Evolutionary conservation across 1,140 invertebrate genomes (phyloP).

Genomic region (Drosophila orena): DNA sequence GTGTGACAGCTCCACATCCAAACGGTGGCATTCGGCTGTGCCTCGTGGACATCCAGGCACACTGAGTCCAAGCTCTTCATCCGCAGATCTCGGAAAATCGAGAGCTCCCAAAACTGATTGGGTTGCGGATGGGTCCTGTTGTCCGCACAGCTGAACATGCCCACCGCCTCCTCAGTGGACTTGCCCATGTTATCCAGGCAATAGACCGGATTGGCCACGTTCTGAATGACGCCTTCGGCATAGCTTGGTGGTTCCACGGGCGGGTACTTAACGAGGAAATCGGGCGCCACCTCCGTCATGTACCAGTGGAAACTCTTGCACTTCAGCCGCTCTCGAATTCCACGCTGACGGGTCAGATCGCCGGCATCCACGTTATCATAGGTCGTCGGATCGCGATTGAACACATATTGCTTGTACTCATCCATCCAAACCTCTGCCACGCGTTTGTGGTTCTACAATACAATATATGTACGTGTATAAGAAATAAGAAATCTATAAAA

Average conservation of each 20-base stretch:
- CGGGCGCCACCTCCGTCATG: conserved; percentile 92
- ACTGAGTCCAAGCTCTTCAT: conserved; percentile 85
- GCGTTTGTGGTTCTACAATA: conserved; percentile 89
- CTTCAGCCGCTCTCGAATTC: conserved; percentile 88
- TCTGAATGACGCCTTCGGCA: conserved; percentile 90
- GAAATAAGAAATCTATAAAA: not conserved
- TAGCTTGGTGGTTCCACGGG: conserved; percentile 91
- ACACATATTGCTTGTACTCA: conserved; percentile 91
- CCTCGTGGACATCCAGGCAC: conserved; percentile 91
- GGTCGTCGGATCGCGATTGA: conserved; percentile 88
- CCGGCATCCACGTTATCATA: conserved; percentile 87
- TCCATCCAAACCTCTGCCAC: conserved; percentile 96
- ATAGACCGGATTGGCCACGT: conserved; percentile 87
- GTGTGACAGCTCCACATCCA: conserved; percentile 90
- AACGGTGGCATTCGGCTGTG: conserved; percentile 88
- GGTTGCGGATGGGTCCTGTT: conserved; percentile 62
- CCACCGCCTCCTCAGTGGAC: conserved; percentile 88
- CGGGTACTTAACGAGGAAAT: conserved; percentile 91
- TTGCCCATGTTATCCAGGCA: conserved; percentile 92
- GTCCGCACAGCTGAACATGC: conserved; percentile 78
- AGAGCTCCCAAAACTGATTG: conserved; percentile 77
- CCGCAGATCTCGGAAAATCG: conserved; percentile 91
- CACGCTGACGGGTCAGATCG: conserved; percentile 89
- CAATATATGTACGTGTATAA: too few species aligned
- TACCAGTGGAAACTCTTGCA: conserved; percentile 95